These are phyloP conservation scores for Sebastes steindachneri DNA, from an alignment of 2,797 vertebrate genomes.

Conservation along the genomic window DNA sequence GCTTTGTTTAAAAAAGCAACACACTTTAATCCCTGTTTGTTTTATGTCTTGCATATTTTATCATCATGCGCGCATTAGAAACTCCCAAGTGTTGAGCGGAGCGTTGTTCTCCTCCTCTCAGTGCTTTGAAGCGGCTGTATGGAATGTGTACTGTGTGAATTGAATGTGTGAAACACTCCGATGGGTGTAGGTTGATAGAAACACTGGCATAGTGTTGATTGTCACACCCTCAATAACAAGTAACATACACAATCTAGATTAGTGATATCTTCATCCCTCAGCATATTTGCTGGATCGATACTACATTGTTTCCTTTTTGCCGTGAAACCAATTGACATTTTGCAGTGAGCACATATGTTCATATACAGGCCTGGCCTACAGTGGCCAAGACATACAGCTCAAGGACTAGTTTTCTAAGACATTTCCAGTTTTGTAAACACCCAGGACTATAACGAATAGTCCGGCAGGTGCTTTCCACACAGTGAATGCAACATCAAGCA, in stretches of 20 bases:
- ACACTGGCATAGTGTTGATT: neutral
- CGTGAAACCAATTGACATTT: conserved; percentile 27
- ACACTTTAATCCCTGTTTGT: neutral
- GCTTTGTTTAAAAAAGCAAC: neutral
- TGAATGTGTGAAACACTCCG: neutral
- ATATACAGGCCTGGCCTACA: neutral
- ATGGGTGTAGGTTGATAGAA: neutral
- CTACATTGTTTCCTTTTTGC: neutral
- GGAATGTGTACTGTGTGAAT: neutral
- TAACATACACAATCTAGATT: conserved; percentile 4
- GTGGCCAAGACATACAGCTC: neutral
- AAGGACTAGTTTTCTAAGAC: neutral
- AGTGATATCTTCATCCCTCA: conserved; percentile 4
- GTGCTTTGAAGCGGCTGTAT: neutral
- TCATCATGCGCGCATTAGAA: neutral
- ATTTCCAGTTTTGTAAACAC: conserved; percentile 55
- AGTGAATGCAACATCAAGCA: conserved; percentile 68
- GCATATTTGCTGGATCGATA: conserved; percentile 14
- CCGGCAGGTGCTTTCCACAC: conserved; percentile 36
- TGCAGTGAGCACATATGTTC: neutral
- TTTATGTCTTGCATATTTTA: neutral
- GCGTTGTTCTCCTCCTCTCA: neutral
- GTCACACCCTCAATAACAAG: neutral
- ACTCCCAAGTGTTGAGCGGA: neutral
- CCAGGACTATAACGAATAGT: conserved; percentile 31